phyloP scores from a whole-genome alignment of 2,888 invertebrate genomes.

The Hydrotaea diabolus region DNA sequence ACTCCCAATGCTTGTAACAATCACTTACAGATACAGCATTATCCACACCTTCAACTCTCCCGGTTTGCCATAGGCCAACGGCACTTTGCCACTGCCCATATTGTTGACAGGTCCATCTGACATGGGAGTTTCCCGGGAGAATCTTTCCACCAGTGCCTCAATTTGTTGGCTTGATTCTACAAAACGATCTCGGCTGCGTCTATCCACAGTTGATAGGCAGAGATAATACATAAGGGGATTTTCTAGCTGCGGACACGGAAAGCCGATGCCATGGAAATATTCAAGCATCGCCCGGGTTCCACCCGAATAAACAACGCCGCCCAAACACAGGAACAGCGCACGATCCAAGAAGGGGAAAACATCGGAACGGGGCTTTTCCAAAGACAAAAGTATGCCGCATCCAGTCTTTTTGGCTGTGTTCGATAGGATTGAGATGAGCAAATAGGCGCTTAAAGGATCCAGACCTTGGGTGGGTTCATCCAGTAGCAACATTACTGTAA shows the following conservation, averaged over 20 bases:
- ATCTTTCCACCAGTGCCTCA: slow-evolving; percentile 93
- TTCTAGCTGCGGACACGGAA: slow-evolving; percentile 97
- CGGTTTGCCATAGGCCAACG: slow-evolving; percentile 88
- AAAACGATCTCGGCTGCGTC: slow-evolving; percentile 92
- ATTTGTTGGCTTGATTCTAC: slow-evolving; percentile 97
- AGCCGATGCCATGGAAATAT: slow-evolving; percentile 97
- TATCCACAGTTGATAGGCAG: slow-evolving; percentile 84
- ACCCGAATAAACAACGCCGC: slow-evolving; percentile 95
- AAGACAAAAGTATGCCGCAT: slow-evolving; percentile 93
- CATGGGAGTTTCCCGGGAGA: slow-evolving; percentile 91
- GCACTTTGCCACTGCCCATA: slow-evolving; percentile 84
- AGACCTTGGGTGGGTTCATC: slow-evolving; percentile 97
- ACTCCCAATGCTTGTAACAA: neutral
- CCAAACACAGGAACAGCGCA: slow-evolving; percentile 93
- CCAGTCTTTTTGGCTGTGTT: slow-evolving; percentile 94
- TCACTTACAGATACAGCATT: slow-evolving; percentile 85
- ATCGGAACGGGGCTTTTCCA: slow-evolving; percentile 96
- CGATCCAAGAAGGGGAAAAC: slow-evolving; percentile 97
- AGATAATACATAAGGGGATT: slow-evolving; percentile 98
- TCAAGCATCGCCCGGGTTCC: slow-evolving; percentile 95
- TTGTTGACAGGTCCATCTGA: slow-evolving; percentile 84
- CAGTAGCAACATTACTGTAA: slow-evolving; percentile 89
- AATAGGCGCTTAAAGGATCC: slow-evolving; percentile 96
- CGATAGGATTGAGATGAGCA: slow-evolving; percentile 95
- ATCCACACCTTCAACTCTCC: slow-evolving; percentile 85